phyloP scores from a whole-genome alignment of 2,888 invertebrate genomes.

The Cancer borealis region DNA sequence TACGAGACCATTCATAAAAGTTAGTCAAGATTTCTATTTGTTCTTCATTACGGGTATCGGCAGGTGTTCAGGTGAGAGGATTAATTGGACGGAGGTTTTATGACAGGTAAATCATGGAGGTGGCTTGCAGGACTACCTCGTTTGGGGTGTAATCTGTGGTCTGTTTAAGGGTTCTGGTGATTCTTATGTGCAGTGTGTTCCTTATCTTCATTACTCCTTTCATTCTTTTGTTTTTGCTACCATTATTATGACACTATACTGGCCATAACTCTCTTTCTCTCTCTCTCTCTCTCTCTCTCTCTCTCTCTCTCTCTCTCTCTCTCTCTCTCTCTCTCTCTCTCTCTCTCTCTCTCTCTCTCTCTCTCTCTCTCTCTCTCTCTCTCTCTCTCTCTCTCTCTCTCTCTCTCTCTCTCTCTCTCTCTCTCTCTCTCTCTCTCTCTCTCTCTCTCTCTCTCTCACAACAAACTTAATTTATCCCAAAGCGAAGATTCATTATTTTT shows the following conservation, averaged over 20 bases:
- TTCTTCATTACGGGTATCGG: conserved; percentile 17
- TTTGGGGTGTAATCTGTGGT: neutral
- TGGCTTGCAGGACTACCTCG: neutral
- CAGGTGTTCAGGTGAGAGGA: conserved; percentile 26
- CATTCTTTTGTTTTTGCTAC: neutral
- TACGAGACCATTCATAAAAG: neutral
- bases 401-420: conserved; percentile 57
- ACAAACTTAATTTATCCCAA: neutral
- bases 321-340: conserved; percentile 51
- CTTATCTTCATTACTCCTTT: neutral
- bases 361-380: conserved; percentile 51
- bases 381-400: conserved; percentile 46
- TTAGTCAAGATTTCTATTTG: conserved; percentile 15
- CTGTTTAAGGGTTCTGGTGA: neutral
- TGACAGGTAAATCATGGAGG: neutral
- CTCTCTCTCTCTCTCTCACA: conserved; percentile 16
- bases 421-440: conserved; percentile 53
- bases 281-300: conserved; percentile 16
- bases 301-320: conserved; percentile 42
- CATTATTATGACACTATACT: neutral
- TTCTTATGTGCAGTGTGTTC: neutral
- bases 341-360: conserved; percentile 57
- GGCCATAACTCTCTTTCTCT: neutral
- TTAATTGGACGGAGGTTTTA: conserved; percentile 15
- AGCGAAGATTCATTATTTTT: conserved; percentile 5